These are phyloP conservation scores for Corythoichthys intestinalis DNA, from an alignment of 2,113 vertebrate species.

Conservation along the genomic window DNA sequence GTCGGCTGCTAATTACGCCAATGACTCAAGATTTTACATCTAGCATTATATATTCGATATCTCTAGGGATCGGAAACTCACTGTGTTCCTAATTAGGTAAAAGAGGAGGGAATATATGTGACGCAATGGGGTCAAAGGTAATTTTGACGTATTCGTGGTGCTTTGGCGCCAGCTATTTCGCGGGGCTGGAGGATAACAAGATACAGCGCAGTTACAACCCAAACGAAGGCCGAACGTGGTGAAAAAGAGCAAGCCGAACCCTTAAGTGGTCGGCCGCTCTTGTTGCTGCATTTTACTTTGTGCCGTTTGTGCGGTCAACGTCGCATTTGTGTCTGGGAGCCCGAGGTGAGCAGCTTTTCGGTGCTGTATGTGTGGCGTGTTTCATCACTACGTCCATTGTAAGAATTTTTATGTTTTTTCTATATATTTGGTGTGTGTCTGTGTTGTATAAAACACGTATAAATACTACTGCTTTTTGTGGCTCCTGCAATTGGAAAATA, in stretches of 20 bases:
- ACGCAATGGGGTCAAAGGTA: conserved; percentile 69
- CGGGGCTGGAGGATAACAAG: conserved; percentile 47
- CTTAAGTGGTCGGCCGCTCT: too few relatives aligned
- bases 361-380: neutral
- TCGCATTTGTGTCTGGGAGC: neutral
- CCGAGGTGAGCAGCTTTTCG: neutral
- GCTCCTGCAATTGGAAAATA: too few relatives aligned
- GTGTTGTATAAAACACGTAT: too few relatives aligned
- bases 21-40: too few relatives aligned
- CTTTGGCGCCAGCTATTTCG: conserved; percentile 80
- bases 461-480: neutral
- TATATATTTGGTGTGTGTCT: neutral
- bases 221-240: neutral
- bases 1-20: too few relatives aligned
- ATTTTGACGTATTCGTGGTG: conserved; percentile 56
- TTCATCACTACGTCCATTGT: neutral
- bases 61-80: neutral
- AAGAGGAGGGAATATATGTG: conserved; percentile 27
- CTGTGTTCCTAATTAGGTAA: conserved; percentile 12
- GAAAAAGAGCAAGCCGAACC: neutral
- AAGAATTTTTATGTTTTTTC: neutral
- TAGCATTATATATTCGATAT: too few relatives aligned
- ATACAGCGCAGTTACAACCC: neutral
- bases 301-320: neutral
- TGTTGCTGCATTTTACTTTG: too few relatives aligned